A percentile compares a stretch with the other conserved stretches of the same genome.
phyloP scores from a whole-genome alignment of 2,888 invertebrate species.

The Phyto melanocephala region DNA sequence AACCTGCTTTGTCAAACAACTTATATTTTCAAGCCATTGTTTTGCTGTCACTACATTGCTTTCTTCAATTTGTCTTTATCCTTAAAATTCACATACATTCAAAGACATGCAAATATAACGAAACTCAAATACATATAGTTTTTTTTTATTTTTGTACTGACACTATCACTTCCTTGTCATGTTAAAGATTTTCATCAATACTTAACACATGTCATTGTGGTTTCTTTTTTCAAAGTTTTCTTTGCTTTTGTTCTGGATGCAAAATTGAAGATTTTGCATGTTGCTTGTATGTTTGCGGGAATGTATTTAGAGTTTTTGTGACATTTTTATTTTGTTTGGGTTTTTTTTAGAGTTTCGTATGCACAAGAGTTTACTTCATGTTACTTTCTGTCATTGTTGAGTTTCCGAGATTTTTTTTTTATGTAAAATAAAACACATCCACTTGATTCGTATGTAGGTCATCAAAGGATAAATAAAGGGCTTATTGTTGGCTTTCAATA shows the following conservation, averaged over 20 bases:
- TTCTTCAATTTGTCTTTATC: neutral
- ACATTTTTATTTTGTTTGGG: constrained; percentile 27
- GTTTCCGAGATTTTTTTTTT: neutral
- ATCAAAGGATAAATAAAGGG: constrained; percentile 18
- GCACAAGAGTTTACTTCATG: neutral
- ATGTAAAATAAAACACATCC: neutral
- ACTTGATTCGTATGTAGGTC: constrained; percentile 3
- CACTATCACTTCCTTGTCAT: constrained; percentile 35
- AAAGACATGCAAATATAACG: neutral
- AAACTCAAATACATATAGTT: neutral
- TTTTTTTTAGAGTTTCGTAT: neutral
- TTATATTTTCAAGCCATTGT: neutral
- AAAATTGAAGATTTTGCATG: neutral
- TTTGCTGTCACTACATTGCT: neutral
- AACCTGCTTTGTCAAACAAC: too few species aligned
- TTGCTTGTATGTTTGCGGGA: neutral
- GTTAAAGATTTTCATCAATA: constrained; percentile 35
- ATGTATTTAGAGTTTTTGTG: constrained; percentile 8
- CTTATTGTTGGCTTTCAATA: neutral
- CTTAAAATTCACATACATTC: neutral
- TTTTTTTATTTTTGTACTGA: neutral
- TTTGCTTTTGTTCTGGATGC: constrained; percentile 5
- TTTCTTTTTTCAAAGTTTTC: neutral
- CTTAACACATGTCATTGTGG: constrained; percentile 26
- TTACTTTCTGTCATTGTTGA: constrained; percentile 28